Evolutionary conservation across 2,113 vertebrate genomes (phyloP).

Genomic region (Oreochromis niloticus): DNA sequence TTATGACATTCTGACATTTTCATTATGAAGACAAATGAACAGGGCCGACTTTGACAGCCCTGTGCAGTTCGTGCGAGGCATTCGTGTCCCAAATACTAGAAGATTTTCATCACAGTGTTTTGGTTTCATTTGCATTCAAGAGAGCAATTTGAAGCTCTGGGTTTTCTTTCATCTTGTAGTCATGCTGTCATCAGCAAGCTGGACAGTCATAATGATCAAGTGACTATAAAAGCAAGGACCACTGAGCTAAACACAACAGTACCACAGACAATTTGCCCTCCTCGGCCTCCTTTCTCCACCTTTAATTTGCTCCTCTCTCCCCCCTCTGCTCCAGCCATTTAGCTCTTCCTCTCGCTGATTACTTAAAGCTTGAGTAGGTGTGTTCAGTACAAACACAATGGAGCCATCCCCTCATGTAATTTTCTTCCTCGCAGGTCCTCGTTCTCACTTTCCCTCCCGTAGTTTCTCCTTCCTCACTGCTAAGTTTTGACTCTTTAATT

Average conservation of each 20-base stretch:
- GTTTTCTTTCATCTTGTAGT: neutral
- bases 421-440: neutral
- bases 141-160: neutral
- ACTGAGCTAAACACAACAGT: neutral
- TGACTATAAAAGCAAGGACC: neutral
- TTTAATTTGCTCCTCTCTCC: neutral
- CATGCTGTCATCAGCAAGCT: neutral
- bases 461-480: neutral
- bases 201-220: neutral
- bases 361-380: conserved; percentile 26
- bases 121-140: neutral
- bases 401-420: conserved; percentile 13
- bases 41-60: neutral
- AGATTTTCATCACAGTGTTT: neutral
- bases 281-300: neutral
- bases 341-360: conserved; percentile 6
- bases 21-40: neutral
- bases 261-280: neutral
- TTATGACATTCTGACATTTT: neutral
- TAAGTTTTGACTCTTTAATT: conserved; percentile 4
- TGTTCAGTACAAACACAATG: conserved; percentile 26
- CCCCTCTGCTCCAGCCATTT: neutral
- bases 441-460: neutral
- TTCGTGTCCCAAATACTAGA: neutral
- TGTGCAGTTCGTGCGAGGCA: neutral